Evolutionary conservation across 30 jellyfish, hydroid and myxozoan genomes (phyloP), one percentile per base, ranked within the genome.

Genomic region (Chrysaora quinquecirrha): DNA sequence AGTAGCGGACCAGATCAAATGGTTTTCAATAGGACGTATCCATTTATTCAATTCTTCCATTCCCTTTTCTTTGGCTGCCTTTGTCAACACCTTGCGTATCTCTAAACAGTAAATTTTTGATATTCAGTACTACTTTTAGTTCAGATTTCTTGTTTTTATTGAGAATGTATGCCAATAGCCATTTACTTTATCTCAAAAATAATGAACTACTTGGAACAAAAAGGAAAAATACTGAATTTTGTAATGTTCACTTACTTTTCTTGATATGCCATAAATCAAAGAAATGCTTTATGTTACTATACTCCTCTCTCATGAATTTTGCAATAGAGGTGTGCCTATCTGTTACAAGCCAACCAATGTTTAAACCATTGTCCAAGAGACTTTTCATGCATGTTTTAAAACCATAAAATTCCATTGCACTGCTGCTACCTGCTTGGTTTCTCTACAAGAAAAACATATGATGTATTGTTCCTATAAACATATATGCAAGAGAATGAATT

Each of bases 1-100:
- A 20, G 89, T 78, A 16, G 89, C 89, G 63, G 72, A 32, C 89
- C 89, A 78, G 71, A 18, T 30, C 30, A 78, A 52, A 63, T 78
- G 89, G 34, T 46, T 78, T 29, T 31, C 60, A 31, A 68, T 33
- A 21, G 89, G 34, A 21, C 48, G 52, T 30, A 78, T 78, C 89
- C 89, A 78, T 22, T 62, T 30, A 18, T 29, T 56, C 12, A 78
- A 30, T n/a, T 14, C 56, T 19, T 61, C 82, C 18, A 29, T 20
- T 19, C 84, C 82, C 56, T 56, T 63, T 29, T 58, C 30, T 38
- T 64, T 78, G 22, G 66, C 64, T 30, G 56, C 32, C 78, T 75
- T 75, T 75, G 30, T 75, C 43, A 75, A 48, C 32, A 38, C 48
- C 43, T 75, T 75, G 60, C 33, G 31, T 16, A 75, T 58, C n/a